These are phyloP conservation scores for Python bivittatus DNA, from an alignment of 2,113 vertebrate genomes.

Conservation along the genomic window DNA sequence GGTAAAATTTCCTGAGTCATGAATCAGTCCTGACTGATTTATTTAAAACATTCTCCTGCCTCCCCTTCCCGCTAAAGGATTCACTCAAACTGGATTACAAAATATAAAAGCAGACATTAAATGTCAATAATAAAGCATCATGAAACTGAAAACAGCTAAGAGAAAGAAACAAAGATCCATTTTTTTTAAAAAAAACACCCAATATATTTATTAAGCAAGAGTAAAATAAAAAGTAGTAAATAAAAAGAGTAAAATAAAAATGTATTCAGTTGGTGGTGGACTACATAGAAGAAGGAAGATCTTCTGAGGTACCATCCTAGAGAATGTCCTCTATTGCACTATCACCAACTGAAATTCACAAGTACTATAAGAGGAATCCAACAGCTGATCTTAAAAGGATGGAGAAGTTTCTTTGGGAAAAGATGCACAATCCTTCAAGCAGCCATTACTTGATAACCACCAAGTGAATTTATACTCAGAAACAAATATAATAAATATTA, in stretches of 20 bases:
- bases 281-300: background rate
- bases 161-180: background rate
- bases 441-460: background rate
- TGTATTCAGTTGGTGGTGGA: too few species aligned
- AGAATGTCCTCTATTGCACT: background rate
- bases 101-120: background rate
- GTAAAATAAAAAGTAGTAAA: background rate
- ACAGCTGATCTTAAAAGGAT: background rate
- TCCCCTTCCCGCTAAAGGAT: background rate
- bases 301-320: background rate
- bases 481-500: background rate
- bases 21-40: background rate
- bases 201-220: background rate
- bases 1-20: background rate
- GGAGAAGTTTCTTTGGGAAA: background rate
- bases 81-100: background rate
- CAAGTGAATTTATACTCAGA: background rate
- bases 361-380: background rate
- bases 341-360: background rate
- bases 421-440: background rate
- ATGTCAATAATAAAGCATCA: background rate
- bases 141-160: background rate
- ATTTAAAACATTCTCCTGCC: background rate
- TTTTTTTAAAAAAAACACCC: too few species aligned
- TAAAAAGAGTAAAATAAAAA: background rate